Percentiles rank a stretch among this genome's conserved stretches.
phyloP scores from a whole-genome alignment of 2,888 invertebrate species.

The Rhogogaster chlorosoma region DNA sequence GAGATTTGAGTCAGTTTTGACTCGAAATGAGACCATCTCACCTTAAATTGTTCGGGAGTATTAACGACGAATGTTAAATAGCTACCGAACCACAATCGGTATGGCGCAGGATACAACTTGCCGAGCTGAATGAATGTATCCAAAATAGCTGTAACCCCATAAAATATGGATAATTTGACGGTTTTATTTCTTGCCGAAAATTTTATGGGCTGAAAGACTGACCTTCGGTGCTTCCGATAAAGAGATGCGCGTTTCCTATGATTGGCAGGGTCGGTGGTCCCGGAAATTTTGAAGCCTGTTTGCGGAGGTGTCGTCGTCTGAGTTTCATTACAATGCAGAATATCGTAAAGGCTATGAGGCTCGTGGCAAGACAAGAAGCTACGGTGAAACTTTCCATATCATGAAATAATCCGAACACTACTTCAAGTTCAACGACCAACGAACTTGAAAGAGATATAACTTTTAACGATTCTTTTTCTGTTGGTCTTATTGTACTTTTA shows the following conservation, averaged over 20 bases:
- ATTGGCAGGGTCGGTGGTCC: slow-evolving; percentile 16
- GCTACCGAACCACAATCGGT: slow-evolving; percentile 62
- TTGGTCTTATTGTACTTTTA: no score
- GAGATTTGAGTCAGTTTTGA: background rate
- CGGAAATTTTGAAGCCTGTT: background rate
- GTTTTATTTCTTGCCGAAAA: background rate
- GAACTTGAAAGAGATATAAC: no score
- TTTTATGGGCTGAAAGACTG: background rate
- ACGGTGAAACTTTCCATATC: background rate
- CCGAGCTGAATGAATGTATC: slow-evolving; percentile 60
- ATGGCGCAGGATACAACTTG: slow-evolving; percentile 61
- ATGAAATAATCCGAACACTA: no score
- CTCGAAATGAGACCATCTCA: slow-evolving; percentile 37
- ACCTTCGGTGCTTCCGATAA: background rate
- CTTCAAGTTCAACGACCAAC: no score
- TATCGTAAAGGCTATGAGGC: background rate
- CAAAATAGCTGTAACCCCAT: slow-evolving; percentile 48
- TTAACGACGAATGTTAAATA: slow-evolving; percentile 59
- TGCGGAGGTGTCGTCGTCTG: background rate
- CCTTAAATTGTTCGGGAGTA: slow-evolving; percentile 65
- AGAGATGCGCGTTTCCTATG: slow-evolving; percentile 1
- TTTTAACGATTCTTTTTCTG: no score
- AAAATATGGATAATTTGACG: background rate
- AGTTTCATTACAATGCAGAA: background rate
- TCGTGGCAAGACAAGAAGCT: background rate